phyloP scores from a whole-genome alignment of 1,140 invertebrate genomes.

The Drosophila sp. region DNA sequence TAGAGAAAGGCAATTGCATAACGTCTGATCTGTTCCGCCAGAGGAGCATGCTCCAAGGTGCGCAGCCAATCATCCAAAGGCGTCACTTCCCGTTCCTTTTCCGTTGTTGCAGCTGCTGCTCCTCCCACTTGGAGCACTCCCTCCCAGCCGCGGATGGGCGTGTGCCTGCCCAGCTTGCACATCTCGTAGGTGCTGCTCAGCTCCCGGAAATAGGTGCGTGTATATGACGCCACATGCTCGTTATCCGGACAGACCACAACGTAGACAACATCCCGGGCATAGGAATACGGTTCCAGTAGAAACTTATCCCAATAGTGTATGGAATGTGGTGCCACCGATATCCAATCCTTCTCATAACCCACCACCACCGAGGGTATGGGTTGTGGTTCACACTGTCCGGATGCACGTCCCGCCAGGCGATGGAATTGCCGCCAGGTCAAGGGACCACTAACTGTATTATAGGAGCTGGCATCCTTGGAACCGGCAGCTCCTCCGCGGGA shows the following conservation, averaged over 20 bases:
- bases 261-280: slow-evolving; percentile 96
- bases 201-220: slow-evolving; percentile 96
- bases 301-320: slow-evolving; percentile 98
- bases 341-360: slow-evolving; percentile 97
- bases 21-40: slow-evolving; percentile 92
- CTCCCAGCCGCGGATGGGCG: slow-evolving; percentile 93
- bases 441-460: slow-evolving; percentile 93
- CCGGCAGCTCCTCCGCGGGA: slow-evolving; percentile 88
- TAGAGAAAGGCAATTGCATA: slow-evolving; percentile 92
- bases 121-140: slow-evolving; percentile 94
- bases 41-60: slow-evolving; percentile 91
- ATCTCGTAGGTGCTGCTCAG: slow-evolving; percentile 96
- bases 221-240: slow-evolving; percentile 91
- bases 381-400: slow-evolving; percentile 97
- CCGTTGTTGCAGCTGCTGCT: background rate
- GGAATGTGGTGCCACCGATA: slow-evolving; percentile 96
- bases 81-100: slow-evolving; percentile 34
- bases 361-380: slow-evolving; percentile 97
- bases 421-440: slow-evolving; percentile 99
- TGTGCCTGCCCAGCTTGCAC: slow-evolving; percentile 95
- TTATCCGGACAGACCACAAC: slow-evolving; percentile 97
- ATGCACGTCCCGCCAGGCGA: slow-evolving; percentile 95
- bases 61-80: slow-evolving; percentile 96
- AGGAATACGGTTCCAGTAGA: slow-evolving; percentile 96
- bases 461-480: slow-evolving; percentile 89